Percentiles rank a stretch among this genome's conserved stretches.
These are phyloP conservation scores for Lacerta viridis DNA, from an alignment of 2,797 vertebrate genomes.

Conservation along the genomic window DNA sequence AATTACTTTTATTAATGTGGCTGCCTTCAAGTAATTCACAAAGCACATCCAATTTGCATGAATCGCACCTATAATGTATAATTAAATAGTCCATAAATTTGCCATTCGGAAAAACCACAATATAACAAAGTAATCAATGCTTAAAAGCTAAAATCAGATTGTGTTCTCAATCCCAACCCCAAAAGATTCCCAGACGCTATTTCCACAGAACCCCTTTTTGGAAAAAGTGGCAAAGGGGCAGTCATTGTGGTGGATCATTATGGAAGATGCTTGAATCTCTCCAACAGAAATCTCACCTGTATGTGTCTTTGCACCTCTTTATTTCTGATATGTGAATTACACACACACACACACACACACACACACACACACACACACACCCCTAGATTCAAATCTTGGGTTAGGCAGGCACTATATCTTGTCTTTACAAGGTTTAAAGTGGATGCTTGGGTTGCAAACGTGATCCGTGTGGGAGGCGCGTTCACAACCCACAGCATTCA, in stretches of 20 bases:
- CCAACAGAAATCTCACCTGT: no score
- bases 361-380: no score
- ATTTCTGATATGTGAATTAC: neutral
- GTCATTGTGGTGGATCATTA: neutral
- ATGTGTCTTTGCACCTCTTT: neutral
- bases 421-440: neutral
- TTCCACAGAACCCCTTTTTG: neutral
- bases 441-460: no score
- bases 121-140: neutral
- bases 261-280: neutral
- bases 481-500: no score
- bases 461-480: no score
- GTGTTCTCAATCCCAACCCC: neutral
- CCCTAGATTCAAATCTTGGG: neutral
- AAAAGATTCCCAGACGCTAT: neutral
- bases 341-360: no score
- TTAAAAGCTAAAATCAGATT: neutral
- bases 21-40: constrained; percentile 18
- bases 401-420: no score
- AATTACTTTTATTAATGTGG: constrained; percentile 21
- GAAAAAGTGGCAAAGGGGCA: neutral
- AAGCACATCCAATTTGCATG: neutral
- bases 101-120: neutral
- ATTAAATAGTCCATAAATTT: constrained; percentile 7
- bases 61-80: neutral